Evolutionary conservation across 2,113 vertebrate species (phyloP).

Genomic region (Ptilonorhynchus violaceus): DNA sequence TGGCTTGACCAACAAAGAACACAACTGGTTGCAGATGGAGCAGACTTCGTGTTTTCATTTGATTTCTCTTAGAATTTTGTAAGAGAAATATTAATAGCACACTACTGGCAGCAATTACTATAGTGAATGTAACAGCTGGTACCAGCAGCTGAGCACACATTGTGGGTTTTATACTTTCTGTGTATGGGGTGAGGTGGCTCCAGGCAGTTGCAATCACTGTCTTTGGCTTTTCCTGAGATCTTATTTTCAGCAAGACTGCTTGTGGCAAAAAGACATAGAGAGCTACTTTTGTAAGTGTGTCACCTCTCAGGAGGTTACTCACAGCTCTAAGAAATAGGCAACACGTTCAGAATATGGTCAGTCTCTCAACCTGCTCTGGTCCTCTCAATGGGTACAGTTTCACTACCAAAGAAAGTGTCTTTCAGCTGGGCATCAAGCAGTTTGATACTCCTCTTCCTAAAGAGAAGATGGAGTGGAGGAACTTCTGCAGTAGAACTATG

Average conservation of each 20-base stretch:
- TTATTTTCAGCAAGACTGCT: constrained; percentile 13
- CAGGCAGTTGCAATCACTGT: neutral
- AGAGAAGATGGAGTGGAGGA: neutral
- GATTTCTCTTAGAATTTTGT: neutral
- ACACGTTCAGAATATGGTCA: neutral
- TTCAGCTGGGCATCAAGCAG: neutral
- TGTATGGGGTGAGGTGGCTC: neutral
- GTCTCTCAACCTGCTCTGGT: neutral
- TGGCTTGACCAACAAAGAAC: neutral
- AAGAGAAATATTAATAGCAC: constrained; percentile 61
- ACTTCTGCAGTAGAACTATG: neutral
- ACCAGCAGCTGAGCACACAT: constrained; percentile 12
- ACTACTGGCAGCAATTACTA: constrained; percentile 45
- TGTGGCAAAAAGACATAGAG: neutral
- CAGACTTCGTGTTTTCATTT: constrained; percentile 1
- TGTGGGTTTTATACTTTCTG: neutral
- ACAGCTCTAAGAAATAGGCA: neutral
- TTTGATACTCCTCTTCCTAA: neutral
- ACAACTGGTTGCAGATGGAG: neutral
- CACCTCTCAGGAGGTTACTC: neutral
- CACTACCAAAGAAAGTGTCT: neutral
- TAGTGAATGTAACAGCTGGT: constrained; percentile 59
- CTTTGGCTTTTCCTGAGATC: neutral
- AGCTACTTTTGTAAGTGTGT: constrained; percentile 8
- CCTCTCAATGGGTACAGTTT: neutral